Percentiles rank a stretch among this genome's conserved stretches.
phyloP scores from a whole-genome alignment of 2,113 vertebrate genomes.

The Chionodraco myersi region DNA sequence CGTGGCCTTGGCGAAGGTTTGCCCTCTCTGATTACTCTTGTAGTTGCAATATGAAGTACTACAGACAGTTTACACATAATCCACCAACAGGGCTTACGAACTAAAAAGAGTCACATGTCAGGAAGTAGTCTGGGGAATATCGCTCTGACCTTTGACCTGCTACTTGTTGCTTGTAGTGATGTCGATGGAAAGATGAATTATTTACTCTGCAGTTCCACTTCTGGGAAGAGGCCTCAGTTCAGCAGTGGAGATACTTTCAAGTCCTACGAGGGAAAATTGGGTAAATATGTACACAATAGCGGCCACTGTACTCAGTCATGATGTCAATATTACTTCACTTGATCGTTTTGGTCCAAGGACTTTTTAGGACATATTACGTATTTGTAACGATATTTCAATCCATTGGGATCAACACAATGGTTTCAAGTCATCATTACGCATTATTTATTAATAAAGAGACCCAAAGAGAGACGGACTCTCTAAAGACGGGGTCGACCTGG shows the following conservation, averaged over 20 bases:
- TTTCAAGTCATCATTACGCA: neutral
- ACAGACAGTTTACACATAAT: no score
- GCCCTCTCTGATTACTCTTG: no score
- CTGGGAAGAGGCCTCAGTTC: slow-evolving; percentile 19
- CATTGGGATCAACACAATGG: neutral
- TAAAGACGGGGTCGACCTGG: slow-evolving; percentile 93
- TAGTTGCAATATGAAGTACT: no score
- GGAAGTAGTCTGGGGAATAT: neutral
- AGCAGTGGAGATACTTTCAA: slow-evolving; percentile 23
- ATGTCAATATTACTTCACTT: slow-evolving; percentile 42
- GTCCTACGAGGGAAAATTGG: slow-evolving; percentile 32
- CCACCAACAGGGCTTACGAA: no score
- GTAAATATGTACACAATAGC: slow-evolving; percentile 36
- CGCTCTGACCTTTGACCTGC: neutral
- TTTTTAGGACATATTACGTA: neutral
- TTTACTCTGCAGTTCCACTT: slow-evolving; percentile 26
- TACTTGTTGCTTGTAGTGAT: slow-evolving; percentile 17
- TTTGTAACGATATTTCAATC: neutral
- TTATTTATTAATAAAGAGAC: neutral
- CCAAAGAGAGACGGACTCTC: slow-evolving; percentile 89
- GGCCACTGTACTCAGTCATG: slow-evolving; percentile 32
- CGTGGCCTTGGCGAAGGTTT: no score
- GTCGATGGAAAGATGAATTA: slow-evolving; percentile 6
- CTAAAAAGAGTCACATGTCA: neutral
- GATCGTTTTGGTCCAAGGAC: slow-evolving; percentile 15